phyloP scores from a whole-genome alignment of 2,888 invertebrate genomes.

The Ecliptopera silaceata region DNA sequence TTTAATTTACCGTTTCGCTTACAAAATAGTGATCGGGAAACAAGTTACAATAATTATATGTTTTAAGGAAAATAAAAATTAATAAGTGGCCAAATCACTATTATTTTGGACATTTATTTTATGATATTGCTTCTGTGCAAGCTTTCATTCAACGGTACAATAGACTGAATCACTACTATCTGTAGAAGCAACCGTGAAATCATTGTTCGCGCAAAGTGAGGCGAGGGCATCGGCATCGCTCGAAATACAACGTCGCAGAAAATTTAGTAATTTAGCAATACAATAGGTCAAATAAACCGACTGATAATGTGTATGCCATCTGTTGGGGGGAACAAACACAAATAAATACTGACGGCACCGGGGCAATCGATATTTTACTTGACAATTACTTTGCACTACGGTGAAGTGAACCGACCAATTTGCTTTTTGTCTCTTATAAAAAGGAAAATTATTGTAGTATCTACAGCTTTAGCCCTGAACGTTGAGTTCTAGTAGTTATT shows the following conservation, averaged over 20 bases:
- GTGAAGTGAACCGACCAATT: not conserved
- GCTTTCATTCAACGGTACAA: conserved; percentile 4
- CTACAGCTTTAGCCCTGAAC: not conserved
- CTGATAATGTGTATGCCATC: conserved; percentile 15
- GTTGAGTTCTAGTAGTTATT: not conserved
- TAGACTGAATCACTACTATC: not conserved
- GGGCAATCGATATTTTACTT: not conserved
- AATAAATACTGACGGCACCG: conserved; percentile 1
- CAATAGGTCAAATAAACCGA: conserved; percentile 15
- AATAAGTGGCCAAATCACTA: too few relatives aligned
- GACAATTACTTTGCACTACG: not conserved
- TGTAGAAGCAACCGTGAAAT: conserved; percentile 10
- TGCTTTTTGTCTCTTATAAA: not conserved
- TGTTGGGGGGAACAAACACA: not conserved
- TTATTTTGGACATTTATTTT: not conserved
- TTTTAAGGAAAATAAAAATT: too few relatives aligned
- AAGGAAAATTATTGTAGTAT: conserved; percentile 1
- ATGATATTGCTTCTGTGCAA: not conserved
- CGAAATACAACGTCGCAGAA: conserved; percentile 2
- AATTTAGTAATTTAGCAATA: conserved; percentile 1
- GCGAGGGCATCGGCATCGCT: conserved; percentile 3
- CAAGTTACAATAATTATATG: too few relatives aligned
- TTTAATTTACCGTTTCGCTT: not conserved
- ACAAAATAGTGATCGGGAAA: too few relatives aligned
- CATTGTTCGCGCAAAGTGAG: not conserved